Conservation (phyloP, 2,888 invertebrate genomes). For the Agrochola litura region DNA sequence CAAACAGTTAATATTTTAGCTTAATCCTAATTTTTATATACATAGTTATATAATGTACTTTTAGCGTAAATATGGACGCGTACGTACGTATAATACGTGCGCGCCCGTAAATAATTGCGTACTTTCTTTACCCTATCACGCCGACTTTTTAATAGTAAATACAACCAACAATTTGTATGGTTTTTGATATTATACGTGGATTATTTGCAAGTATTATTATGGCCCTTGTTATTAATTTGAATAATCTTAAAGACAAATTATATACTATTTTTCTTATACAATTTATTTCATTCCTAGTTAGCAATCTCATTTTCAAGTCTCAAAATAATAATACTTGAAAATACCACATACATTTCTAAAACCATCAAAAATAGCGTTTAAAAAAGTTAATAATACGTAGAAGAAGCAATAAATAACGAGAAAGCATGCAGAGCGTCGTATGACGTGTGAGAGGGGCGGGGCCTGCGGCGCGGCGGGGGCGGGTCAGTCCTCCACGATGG, state of each 20-base stretch:
- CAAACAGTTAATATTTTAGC: constrained; percentile 49
- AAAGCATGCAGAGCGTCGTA: constrained; percentile 66
- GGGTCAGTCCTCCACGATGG: constrained; percentile 88
- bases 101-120: constrained; percentile 31
- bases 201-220: constrained; percentile 2
- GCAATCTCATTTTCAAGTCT: too few relatives aligned
- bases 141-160: background rate
- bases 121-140: constrained; percentile 1
- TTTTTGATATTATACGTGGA: constrained; percentile 32
- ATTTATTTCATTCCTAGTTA: too few relatives aligned
- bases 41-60: constrained; percentile 20
- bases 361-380: constrained; percentile 32
- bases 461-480: constrained; percentile 36
- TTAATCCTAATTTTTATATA: constrained; percentile 43
- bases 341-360: constrained; percentile 30
- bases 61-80: constrained; percentile 20
- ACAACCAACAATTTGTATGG: constrained; percentile 11
- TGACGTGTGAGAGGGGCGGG: constrained; percentile 58
- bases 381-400: constrained; percentile 47
- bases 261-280: too few relatives aligned
- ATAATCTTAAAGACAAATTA: constrained; percentile 1
- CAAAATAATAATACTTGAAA: background rate
- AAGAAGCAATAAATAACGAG: constrained; percentile 65
- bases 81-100: constrained; percentile 44
- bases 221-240: background rate